Evolutionary conservation across 2,888 invertebrate genomes (phyloP).

Genomic region (Caenorhabditis sp.): DNA sequence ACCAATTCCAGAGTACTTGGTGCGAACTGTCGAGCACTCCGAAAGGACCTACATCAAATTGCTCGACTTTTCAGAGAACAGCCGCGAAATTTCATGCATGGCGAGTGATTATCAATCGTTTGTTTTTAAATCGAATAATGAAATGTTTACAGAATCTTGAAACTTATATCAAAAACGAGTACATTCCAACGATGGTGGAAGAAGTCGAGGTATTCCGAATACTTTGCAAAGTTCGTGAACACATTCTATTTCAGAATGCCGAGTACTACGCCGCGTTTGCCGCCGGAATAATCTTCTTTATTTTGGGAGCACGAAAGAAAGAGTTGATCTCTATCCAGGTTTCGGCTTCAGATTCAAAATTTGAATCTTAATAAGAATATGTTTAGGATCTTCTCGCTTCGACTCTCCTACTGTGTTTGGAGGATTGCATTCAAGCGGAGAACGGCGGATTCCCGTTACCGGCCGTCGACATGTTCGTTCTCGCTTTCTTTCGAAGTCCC

Average conservation of each 20-base stretch:
- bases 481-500: neutral
- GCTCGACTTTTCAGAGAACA: slow-evolving; percentile 35
- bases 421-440: slow-evolving; percentile 31
- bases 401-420: slow-evolving; percentile 28
- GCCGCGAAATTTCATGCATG: slow-evolving; percentile 25
- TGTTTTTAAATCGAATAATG: slow-evolving; percentile 8
- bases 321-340: slow-evolving; percentile 9
- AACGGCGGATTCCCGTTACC: slow-evolving; percentile 15
- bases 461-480: neutral
- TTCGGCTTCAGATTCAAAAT: neutral
- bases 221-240: neutral
- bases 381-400: slow-evolving; percentile 43
- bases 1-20: slow-evolving; percentile 7
- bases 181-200: slow-evolving; percentile 22
- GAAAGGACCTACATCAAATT: slow-evolving; percentile 30
- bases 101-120: too few relatives aligned
- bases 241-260: neutral
- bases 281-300: slow-evolving; percentile 40
- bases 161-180: slow-evolving; percentile 4
- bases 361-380: neutral
- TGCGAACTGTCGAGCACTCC: slow-evolving; percentile 3
- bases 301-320: slow-evolving; percentile 36
- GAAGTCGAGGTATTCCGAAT: slow-evolving; percentile 3
- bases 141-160: slow-evolving; percentile 27
- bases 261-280: slow-evolving; percentile 42